Evolutionary conservation across 2,113 vertebrate species (phyloP).

Genomic region (Mobula hypostoma): DNA sequence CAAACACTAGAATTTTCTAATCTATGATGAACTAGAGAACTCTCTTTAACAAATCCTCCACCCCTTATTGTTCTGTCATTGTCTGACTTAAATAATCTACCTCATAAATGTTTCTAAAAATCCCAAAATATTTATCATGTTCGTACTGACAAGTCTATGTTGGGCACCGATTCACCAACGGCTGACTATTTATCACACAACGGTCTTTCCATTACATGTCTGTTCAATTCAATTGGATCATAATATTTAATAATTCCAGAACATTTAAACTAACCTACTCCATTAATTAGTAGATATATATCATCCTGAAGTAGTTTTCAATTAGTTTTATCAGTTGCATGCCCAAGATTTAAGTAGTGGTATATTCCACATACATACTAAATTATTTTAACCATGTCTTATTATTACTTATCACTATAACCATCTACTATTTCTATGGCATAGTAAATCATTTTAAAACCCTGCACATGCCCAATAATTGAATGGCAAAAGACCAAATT

Average conservation of each 20-base stretch:
- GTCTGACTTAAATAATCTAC: neutral
- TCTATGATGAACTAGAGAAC: neutral
- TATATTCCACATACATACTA: neutral
- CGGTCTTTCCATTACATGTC: neutral
- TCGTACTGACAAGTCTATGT: neutral
- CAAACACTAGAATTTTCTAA: neutral
- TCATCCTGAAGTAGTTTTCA: neutral
- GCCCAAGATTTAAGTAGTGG: constrained; percentile 2
- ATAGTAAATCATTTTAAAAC: constrained; percentile 2
- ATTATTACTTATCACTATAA: neutral
- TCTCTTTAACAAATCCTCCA: neutral
- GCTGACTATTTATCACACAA: neutral
- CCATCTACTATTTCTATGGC: neutral
- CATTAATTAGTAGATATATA: constrained; percentile 19
- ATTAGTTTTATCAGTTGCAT: constrained; percentile 11
- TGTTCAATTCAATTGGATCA: neutral
- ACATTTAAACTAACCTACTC: neutral
- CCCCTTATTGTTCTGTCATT: neutral
- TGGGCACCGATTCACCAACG: neutral
- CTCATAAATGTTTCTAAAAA: neutral
- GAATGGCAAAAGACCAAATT: neutral
- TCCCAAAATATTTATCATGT: neutral
- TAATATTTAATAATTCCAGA: neutral
- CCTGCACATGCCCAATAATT: neutral
- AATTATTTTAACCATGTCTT: constrained; percentile 3